Evolutionary conservation across 2,113 vertebrate genomes (phyloP).

Genomic region (Chloebia gouldiae): DNA sequence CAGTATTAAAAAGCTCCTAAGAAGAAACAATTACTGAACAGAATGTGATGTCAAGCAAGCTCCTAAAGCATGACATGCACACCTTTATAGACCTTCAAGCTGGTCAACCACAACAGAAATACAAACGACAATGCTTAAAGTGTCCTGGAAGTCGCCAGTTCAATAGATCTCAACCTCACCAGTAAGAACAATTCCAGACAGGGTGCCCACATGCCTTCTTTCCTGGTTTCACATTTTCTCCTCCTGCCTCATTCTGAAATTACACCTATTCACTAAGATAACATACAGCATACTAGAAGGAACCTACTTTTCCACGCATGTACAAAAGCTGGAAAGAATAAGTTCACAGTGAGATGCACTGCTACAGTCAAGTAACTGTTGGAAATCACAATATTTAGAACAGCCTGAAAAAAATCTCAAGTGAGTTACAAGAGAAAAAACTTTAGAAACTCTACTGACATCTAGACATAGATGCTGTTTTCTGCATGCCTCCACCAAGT

Average conservation of each 20-base stretch:
- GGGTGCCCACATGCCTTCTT: neutral
- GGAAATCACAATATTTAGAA: neutral
- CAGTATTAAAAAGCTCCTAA: neutral
- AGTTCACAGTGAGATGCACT: neutral
- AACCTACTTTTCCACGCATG: neutral
- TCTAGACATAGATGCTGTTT: fast-evolving
- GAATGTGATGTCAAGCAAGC: neutral
- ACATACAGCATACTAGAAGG: neutral
- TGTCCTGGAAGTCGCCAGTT: neutral
- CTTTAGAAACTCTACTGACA: neutral
- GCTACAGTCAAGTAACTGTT: neutral
- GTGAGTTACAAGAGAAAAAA: neutral
- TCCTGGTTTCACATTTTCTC: neutral
- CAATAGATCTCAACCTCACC: neutral
- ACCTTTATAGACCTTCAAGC: neutral
- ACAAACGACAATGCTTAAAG: neutral
- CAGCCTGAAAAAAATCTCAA: neutral
- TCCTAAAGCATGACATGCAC: neutral
- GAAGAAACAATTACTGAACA: neutral
- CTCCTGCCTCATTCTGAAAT: neutral
- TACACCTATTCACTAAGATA: neutral
- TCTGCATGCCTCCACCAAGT: neutral
- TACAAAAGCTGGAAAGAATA: neutral
- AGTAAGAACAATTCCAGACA: neutral
- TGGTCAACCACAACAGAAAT: neutral